phyloP scores from a whole-genome alignment of 2,888 invertebrate genomes.

The Brassicogethes aeneus region DNA sequence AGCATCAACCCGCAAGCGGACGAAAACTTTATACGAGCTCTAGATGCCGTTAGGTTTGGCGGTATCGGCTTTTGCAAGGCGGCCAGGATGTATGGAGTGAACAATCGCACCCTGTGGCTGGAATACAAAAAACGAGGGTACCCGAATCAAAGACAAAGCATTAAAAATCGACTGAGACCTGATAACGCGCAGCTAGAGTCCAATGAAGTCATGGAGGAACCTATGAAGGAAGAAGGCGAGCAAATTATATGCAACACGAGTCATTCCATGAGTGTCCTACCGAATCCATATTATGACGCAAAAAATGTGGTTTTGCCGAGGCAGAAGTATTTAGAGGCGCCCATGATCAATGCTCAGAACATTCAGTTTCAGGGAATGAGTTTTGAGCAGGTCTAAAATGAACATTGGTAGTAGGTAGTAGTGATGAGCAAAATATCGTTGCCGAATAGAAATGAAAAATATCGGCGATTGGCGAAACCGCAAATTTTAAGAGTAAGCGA shows the following conservation, averaged over 20 bases:
- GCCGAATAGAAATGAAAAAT: no score
- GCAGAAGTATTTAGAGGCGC: slow-evolving; percentile 33
- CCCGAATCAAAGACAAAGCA: slow-evolving; percentile 69
- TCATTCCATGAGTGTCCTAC: slow-evolving; percentile 57
- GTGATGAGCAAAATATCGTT: no score
- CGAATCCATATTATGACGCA: slow-evolving; percentile 56
- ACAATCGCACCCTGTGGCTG: slow-evolving; percentile 76
- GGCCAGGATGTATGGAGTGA: slow-evolving; percentile 74
- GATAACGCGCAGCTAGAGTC: slow-evolving; percentile 27
- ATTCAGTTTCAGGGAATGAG: slow-evolving; percentile 68
- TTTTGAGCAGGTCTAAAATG: slow-evolving; percentile 64
- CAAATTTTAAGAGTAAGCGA: no score
- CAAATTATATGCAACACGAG: slow-evolving; percentile 16
- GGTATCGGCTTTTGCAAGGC: slow-evolving; percentile 83
- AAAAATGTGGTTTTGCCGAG: slow-evolving; percentile 57
- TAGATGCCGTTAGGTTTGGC: slow-evolving; percentile 74
- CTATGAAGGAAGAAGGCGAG: slow-evolving; percentile 7
- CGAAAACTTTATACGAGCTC: slow-evolving; percentile 71
- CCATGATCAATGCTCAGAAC: slow-evolving; percentile 41
- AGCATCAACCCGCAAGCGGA: slow-evolving; percentile 73
- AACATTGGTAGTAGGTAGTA: not conserved
- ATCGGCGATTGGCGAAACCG: no score
- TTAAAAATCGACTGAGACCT: slow-evolving; percentile 64
- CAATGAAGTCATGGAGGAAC: not conserved
- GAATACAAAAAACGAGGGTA: slow-evolving; percentile 80